Evolutionary conservation across 2,888 invertebrate genomes (phyloP).

Genomic region (Drosophila setosimentum): DNA sequence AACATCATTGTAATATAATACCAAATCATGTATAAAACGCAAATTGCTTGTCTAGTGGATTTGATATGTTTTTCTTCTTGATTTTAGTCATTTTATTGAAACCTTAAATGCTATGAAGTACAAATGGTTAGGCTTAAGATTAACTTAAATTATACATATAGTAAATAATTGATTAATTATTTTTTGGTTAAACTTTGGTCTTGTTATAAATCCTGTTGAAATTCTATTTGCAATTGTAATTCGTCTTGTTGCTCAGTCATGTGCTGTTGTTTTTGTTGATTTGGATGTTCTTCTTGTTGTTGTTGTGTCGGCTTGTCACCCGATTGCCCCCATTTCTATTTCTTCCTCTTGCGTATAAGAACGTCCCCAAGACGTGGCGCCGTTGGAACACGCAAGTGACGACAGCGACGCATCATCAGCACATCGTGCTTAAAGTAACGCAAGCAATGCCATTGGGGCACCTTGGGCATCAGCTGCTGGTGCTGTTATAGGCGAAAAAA

Average conservation of each 20-base stretch:
- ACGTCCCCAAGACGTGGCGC: constrained; percentile 80
- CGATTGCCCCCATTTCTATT: constrained; percentile 44
- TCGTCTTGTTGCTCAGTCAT: constrained; percentile 69
- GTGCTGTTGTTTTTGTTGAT: constrained; percentile 49
- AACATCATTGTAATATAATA: neutral
- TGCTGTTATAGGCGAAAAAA: constrained; percentile 85
- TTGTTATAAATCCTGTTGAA: constrained; percentile 69
- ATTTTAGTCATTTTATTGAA: constrained; percentile 53
- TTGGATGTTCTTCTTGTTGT: constrained; percentile 18
- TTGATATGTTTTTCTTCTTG: constrained; percentile 2
- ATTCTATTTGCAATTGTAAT: constrained; percentile 57
- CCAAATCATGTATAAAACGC: neutral
- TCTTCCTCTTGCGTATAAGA: constrained; percentile 71
- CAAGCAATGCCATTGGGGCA: constrained; percentile 94
- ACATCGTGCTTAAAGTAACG: constrained; percentile 91
- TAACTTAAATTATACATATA: constrained; percentile 33
- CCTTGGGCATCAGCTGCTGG: constrained; percentile 89
- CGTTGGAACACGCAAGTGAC: constrained; percentile 88
- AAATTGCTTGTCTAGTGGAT: neutral
- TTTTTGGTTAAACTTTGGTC: constrained; percentile 53
- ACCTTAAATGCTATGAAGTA: constrained; percentile 76
- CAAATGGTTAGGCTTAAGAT: constrained; percentile 70
- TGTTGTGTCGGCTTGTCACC: constrained; percentile 28
- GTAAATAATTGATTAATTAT: constrained; percentile 7
- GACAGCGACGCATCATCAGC: constrained; percentile 89